Evolutionary conservation across 2,797 vertebrate genomes (phyloP).

Genomic region (Anguilla megastoma): DNA sequence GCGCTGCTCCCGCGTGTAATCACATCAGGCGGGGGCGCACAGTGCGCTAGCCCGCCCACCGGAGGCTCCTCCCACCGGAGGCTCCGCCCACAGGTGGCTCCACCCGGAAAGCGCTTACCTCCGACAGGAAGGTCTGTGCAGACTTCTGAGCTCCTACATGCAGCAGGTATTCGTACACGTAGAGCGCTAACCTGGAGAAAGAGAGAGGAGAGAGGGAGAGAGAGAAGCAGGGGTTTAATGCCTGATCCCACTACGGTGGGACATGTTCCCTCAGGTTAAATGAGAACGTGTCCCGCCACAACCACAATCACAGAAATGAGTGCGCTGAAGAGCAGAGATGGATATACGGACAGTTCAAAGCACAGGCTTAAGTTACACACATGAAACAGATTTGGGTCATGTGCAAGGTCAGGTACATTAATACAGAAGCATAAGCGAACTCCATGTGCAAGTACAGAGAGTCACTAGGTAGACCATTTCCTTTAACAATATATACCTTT

Average conservation of each 20-base stretch:
- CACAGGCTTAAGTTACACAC: not conserved
- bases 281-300: not conserved
- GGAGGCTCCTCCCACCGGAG: not conserved
- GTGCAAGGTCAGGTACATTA: not conserved
- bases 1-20: slow-evolving; percentile 45
- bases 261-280: not conserved
- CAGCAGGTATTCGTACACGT: slow-evolving; percentile 88
- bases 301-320: not conserved
- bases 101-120: slow-evolving; percentile 67
- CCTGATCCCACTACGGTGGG: not conserved
- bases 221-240: not conserved
- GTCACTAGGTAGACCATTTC: not conserved
- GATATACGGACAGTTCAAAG: not conserved
- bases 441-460: not conserved
- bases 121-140: slow-evolving; percentile 87
- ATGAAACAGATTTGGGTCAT: not conserved
- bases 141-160: slow-evolving; percentile 90
- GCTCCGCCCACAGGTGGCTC: no score
- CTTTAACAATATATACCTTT: not conserved
- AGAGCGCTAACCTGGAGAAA: slow-evolving; percentile 80
- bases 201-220: slow-evolving; percentile 22
- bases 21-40: slow-evolving; percentile 40
- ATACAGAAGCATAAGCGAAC: not conserved
- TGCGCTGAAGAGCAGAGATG: not conserved
- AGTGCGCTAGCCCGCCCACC: not conserved